Evolutionary conservation across 2,888 invertebrate genomes (phyloP).

Genomic region (Kryphioiulus occultus): DNA sequence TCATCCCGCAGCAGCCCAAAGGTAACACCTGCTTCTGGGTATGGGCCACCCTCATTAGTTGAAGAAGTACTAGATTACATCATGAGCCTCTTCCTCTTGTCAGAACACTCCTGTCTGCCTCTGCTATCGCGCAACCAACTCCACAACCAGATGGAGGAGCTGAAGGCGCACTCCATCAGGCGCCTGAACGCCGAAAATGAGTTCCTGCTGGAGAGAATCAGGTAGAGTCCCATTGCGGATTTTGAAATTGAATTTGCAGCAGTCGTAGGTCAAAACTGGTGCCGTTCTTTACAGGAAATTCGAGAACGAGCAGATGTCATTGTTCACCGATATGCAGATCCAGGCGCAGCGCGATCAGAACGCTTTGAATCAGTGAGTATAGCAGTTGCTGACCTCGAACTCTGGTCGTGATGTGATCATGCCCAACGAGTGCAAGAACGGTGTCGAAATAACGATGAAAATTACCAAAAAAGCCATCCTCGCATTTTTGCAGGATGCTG

Average conservation of each 20-base stretch:
- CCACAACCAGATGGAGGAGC: not conserved
- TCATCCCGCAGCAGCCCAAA: not conserved
- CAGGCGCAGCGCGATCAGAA: slow-evolving; percentile 42
- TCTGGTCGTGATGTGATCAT: not conserved
- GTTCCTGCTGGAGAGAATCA: slow-evolving; percentile 35
- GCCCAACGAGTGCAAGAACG: too few relatives aligned
- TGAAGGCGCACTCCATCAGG: not conserved
- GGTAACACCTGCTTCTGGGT: not conserved
- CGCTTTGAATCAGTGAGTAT: slow-evolving; percentile 25
- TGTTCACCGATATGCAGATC: not conserved
- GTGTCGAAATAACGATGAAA: too few relatives aligned
- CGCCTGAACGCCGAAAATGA: slow-evolving; percentile 44
- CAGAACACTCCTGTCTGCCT: not conserved
- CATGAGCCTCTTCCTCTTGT: not conserved
- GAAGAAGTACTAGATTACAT: not conserved
- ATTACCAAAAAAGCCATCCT: not conserved
- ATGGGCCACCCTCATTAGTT: too few relatives aligned
- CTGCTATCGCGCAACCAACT: slow-evolving; percentile 6
- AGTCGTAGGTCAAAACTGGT: not conserved
- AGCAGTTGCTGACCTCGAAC: not conserved
- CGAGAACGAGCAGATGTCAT: slow-evolving; percentile 35
- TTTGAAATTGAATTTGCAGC: not conserved
- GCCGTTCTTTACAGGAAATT: slow-evolving; percentile 24
- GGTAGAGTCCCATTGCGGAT: not conserved
- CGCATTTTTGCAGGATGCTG: not conserved